Evolutionary conservation across 2,113 vertebrate genomes (phyloP), one percentile per base, ranked within the genome.

Genomic region (Onychostruthus taczanowskii): DNA sequence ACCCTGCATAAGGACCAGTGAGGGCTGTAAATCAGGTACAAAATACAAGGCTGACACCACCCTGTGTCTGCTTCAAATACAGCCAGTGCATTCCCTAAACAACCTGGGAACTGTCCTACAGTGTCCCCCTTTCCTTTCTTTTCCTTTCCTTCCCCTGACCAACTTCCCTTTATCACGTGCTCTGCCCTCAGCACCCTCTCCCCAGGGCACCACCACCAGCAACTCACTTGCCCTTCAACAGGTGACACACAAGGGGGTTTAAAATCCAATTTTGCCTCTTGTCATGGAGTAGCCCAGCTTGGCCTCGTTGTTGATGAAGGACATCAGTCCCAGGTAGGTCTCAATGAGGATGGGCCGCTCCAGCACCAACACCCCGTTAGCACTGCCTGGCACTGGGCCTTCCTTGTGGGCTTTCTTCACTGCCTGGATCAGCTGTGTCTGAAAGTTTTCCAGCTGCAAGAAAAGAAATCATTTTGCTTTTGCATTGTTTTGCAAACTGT

Each of bases 291-390:
- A 99, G 77, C 99, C 99, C 56, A 99, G 96, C 74, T 99, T 99
- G 84, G 99, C 99, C 95, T 99, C 99, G 0, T 99, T 99, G 98
- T 99, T 99, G 96, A 99, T 99, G 97, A 99, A 99, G 93, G 99
- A 99, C 99, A 99, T 98, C 39, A 99, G 82, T 11, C 99, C 99
- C 97, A 99, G 96, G 81, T 99, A 99, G 84, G 99, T 99, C 97
- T 99, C 99, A 6, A 99, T 99, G 90, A 99, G 98, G 11, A 99
- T 98, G 18, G 99, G 99, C 8, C 98, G 95, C 80, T 99, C 99
- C 95, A 99, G 89, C 91, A 99, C 98, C 73, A 99, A 98, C 46
- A 99, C 98, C 0, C 98, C 98, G 0, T 95, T 98, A 0, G 98
- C 96, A 22, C 98, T 97, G 1, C 99, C 99, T 0, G 98, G 98